Conservation (phyloP, 2,888 invertebrate genomes). For the Vanessa cardui region DNA sequence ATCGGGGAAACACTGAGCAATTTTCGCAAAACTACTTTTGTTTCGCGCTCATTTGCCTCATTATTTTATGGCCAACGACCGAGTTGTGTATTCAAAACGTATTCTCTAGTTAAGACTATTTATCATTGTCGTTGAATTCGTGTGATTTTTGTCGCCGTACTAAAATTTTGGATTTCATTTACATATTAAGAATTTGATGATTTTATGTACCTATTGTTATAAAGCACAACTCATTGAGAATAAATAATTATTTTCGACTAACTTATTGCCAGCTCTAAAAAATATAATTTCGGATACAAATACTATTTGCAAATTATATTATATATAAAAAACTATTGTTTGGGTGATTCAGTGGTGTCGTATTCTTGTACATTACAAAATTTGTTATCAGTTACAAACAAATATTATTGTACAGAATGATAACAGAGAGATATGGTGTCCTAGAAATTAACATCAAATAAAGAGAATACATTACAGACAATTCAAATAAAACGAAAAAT, state of each 20-base stretch:
- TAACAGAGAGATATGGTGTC: neutral
- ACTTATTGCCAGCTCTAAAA: too few species aligned
- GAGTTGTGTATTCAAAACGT: conserved; percentile 53
- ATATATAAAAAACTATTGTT: too few species aligned
- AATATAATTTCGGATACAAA: too few species aligned
- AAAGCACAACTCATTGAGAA: too few species aligned
- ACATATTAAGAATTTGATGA: neutral
- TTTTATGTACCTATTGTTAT: too few species aligned
- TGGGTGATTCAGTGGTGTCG: neutral
- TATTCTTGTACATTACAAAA: neutral
- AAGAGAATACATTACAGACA: neutral
- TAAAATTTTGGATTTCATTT: neutral
- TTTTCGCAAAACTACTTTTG: conserved; percentile 39
- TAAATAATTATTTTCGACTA: too few species aligned
- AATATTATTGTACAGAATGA: conserved; percentile 6
- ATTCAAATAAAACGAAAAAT: neutral
- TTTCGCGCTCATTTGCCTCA: conserved; percentile 49
- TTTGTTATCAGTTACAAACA: neutral
- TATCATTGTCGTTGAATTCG: neutral
- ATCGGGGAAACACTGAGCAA: conserved; percentile 46
- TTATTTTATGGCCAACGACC: conserved; percentile 50
- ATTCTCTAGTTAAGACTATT: conserved; percentile 36
- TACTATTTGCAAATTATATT: too few species aligned
- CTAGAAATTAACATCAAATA: conserved; percentile 3
- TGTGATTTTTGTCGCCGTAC: neutral